Base-by-base conservation (phyloP, 2,113 vertebrate genomes). In the Seriola dumerili region DNA sequence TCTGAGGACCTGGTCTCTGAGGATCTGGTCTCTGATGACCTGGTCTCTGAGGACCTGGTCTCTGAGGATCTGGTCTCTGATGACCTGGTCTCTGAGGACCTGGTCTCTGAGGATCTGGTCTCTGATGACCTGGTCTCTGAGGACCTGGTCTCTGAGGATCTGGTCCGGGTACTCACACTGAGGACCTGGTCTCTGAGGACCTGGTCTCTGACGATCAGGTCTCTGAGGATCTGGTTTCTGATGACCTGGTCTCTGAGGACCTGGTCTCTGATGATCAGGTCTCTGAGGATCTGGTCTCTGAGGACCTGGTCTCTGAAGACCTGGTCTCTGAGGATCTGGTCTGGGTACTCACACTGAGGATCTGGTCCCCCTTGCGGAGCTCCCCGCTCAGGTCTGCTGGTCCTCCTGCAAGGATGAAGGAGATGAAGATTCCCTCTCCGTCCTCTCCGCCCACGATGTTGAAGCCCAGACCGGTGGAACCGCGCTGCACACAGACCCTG, bases 361-460 rank as follows among this genome's bases (percentile, higher is more conserved):
- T 97, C 95, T 97, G 97, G 94, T 97, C 97, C 38, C 97, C 97
- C 58, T 97, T 97, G 52, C 94, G 89, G 12, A 98, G 96, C 82
- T 97, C 97, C 25, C 97, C 97, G 1, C 96, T 98, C 85, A 97
- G 96, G 92, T 98, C 97, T 0, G 97, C 97, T 0, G 97, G 96
- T 17, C 97, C 97, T 25, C 97, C 97, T 0, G 97, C 96, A 29
- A 98, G 93, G 91, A 98, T 98, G 86, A 98, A 97, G 84, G 97
- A 97, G 95, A 98, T 97, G 94, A 97, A 97, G 93, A 97, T 97
- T 0, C 97, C 96, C 80, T 97, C 97, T 1, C 96, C 97, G 0
- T 97, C 97, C 84, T 98, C 76, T 1, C 97, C 97, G 0, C 97
- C 97, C 3, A 97, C 97, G 1, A 97, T 97, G 85, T 97, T 97